Conservation (phyloP, 2,113 vertebrate genomes). For the Labeo catla region DNA sequence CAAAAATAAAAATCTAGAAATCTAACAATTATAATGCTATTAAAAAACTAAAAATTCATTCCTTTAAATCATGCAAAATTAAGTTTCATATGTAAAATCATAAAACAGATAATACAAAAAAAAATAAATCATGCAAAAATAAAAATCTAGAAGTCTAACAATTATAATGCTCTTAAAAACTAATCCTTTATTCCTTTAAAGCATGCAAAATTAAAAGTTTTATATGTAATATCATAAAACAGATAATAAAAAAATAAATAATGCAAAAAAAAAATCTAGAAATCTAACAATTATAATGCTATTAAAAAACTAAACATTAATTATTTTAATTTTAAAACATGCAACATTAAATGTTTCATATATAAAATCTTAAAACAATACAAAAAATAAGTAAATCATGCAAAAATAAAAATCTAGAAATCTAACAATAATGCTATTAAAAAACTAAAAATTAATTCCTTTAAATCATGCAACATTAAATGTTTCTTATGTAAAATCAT, state of each 20-base stretch:
- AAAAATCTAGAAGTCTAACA: neutral
- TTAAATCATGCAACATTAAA: neutral
- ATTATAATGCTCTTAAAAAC: neutral
- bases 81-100: too few relatives aligned
- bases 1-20: neutral
- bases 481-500: too few relatives aligned
- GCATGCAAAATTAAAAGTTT: neutral
- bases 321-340: neutral
- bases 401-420: neutral
- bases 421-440: neutral
- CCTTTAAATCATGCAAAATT: neutral
- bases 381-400: too few relatives aligned
- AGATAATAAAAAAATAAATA: too few relatives aligned
- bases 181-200: neutral
- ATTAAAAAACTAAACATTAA: neutral
- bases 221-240: too few relatives aligned
- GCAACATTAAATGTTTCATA: neutral
- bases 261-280: neutral
- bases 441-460: neutral
- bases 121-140: neutral
- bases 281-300: neutral
- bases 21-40: neutral
- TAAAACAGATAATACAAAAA: too few relatives aligned
- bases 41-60: neutral
- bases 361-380: too few relatives aligned